These are phyloP conservation scores for Pterobdella sp. DNA, from an alignment of 2,888 invertebrate species.

Conservation along the genomic window DNA sequence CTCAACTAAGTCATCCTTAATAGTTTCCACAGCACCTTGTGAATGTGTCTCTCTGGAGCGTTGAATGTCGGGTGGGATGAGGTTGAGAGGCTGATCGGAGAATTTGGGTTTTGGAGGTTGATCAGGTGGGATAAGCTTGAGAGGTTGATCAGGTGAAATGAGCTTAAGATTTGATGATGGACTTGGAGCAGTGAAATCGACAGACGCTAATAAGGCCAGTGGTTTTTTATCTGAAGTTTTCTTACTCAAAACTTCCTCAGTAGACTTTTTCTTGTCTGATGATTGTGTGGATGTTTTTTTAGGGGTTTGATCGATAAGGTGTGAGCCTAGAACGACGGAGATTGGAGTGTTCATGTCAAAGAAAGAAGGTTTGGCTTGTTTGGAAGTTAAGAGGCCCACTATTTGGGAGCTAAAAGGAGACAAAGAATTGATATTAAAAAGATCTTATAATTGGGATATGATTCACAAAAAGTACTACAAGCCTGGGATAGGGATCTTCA, in stretches of 20 bases:
- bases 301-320: not conserved
- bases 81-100: not conserved
- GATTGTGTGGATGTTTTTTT: too few relatives aligned
- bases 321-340: conserved; percentile 14
- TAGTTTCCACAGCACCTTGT: not conserved
- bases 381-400: conserved; percentile 56
- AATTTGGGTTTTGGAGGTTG: not conserved
- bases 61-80: not conserved
- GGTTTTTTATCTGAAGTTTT: conserved; percentile 20
- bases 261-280: conserved; percentile 40
- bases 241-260: not conserved
- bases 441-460: not conserved
- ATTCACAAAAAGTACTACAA: not conserved
- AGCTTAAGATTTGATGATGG: too few relatives aligned
- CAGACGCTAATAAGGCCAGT: conserved; percentile 30
- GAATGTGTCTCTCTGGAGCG: not conserved
- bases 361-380: conserved; percentile 64
- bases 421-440: conserved; percentile 9
- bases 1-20: too few relatives aligned
- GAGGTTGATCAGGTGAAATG: not conserved
- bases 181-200: conserved; percentile 23
- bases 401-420: conserved; percentile 43
- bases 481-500: conserved; percentile 68
- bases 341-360: conserved; percentile 63
- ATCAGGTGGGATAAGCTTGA: not conserved